Evolutionary conservation across 1,140 invertebrate genomes (phyloP).

Genomic region (Drosophila erecta): DNA sequence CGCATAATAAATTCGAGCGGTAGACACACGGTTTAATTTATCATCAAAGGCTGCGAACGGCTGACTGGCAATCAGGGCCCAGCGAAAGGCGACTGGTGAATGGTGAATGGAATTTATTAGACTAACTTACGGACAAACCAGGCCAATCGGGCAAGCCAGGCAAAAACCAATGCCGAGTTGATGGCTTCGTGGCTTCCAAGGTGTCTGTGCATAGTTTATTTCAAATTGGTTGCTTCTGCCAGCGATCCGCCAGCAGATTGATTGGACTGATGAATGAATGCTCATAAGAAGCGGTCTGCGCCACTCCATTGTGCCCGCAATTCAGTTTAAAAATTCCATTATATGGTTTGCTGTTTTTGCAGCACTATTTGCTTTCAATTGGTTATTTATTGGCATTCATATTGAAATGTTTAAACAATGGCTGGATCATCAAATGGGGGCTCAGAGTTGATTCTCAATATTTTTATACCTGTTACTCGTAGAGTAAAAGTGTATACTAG

Average conservation of each 20-base stretch:
- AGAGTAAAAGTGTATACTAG: too few relatives aligned
- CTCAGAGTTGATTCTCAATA: not conserved
- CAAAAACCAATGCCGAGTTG: constrained; percentile 11
- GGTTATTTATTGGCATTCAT: constrained; percentile 68
- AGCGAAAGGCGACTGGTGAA: constrained; percentile 52
- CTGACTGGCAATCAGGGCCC: constrained; percentile 59
- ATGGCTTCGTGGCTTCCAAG: constrained; percentile 31
- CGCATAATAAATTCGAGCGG: constrained; percentile 81
- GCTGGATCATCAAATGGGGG: not conserved
- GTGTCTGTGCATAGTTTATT: constrained; percentile 54
- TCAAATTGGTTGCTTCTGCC: constrained; percentile 51
- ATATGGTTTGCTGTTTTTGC: constrained; percentile 46
- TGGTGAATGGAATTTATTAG: constrained; percentile 68
- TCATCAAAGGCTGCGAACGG: constrained; percentile 63
- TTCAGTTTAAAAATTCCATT: constrained; percentile 66
- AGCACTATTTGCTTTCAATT: constrained; percentile 63
- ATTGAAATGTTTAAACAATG: constrained; percentile 12
- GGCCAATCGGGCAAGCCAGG: constrained; percentile 19
- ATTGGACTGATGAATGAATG: constrained; percentile 54
- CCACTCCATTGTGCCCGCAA: constrained; percentile 1
- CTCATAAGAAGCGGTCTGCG: constrained; percentile 26
- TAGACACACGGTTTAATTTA: constrained; percentile 80
- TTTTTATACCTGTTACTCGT: too few relatives aligned
- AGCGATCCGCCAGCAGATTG: constrained; percentile 46
- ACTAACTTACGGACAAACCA: constrained; percentile 61